Conservation (phyloP, 2,113 vertebrate species). For the Mesoclemmys tuberculata region DNA sequence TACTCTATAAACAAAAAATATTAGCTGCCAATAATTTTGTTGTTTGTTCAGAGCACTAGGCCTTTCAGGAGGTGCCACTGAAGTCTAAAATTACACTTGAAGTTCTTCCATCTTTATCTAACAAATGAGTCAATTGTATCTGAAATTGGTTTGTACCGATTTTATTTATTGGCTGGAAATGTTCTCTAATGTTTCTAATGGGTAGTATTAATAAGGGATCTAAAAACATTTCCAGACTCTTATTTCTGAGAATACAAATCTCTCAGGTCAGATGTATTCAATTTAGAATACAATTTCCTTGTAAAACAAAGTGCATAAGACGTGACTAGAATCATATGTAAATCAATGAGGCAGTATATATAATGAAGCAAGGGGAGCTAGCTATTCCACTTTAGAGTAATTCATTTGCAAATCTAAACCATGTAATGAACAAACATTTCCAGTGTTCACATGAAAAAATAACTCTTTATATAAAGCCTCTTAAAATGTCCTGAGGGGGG, state of each 20-base stretch:
- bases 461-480: neutral
- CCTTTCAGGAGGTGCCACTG: neutral
- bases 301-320: neutral
- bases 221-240: conserved; percentile 6
- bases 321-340: neutral
- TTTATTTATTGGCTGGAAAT: neutral
- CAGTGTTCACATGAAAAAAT: neutral
- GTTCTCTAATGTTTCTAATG: neutral
- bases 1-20: neutral
- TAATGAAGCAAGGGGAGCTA: neutral
- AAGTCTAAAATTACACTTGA: neutral
- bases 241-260: conserved; percentile 20
- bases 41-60: neutral
- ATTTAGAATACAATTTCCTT: neutral
- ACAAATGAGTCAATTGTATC: neutral
- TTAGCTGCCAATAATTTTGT: neutral
- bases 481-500: neutral
- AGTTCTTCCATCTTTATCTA: neutral
- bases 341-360: neutral
- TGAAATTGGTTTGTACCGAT: neutral
- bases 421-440: neutral
- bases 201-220: conserved; percentile 3
- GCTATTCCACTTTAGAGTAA: neutral
- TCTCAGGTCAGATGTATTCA: neutral
- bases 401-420: neutral